Conservation (phyloP, 2,888 invertebrate genomes). For the Polydrusus tereticollis region DNA sequence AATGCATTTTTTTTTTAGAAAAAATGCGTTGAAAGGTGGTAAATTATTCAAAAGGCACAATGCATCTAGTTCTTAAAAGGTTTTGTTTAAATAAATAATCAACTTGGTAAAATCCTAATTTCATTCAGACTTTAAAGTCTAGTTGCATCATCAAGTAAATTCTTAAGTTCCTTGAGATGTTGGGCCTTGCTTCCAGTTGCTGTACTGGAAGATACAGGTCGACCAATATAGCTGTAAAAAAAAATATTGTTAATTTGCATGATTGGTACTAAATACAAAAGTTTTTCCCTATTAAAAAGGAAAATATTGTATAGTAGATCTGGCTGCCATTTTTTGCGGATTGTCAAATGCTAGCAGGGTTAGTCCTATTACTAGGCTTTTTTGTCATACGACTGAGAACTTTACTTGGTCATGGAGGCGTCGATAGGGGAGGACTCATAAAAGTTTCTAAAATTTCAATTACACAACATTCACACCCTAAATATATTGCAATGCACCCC, state of each 20-base stretch:
- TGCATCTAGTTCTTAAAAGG: background rate
- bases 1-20: background rate
- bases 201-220: constrained; percentile 91
- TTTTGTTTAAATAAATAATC: background rate
- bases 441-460: too few relatives aligned
- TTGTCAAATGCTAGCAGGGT: too few relatives aligned
- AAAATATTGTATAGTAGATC: too few relatives aligned
- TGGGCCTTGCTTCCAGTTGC: constrained; percentile 98
- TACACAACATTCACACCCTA: too few relatives aligned
- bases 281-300: too few relatives aligned
- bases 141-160: constrained; percentile 73
- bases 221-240: constrained; percentile 82
- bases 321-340: too few relatives aligned
- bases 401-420: too few relatives aligned
- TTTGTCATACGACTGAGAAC: too few relatives aligned
- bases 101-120: background rate
- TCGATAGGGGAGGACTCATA: too few relatives aligned
- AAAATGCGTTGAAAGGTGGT: background rate
- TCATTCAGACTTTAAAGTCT: constrained; percentile 25
- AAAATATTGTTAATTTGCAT: background rate
- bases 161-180: constrained; percentile 86
- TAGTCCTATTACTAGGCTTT: too few relatives aligned
- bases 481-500: too few relatives aligned
- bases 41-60: background rate
- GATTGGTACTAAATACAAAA: too few relatives aligned